Evolutionary conservation across 2,888 invertebrate genomes (phyloP), one percentile per base, ranked within the genome.

Genomic region (Drosophila picticornis): DNA sequence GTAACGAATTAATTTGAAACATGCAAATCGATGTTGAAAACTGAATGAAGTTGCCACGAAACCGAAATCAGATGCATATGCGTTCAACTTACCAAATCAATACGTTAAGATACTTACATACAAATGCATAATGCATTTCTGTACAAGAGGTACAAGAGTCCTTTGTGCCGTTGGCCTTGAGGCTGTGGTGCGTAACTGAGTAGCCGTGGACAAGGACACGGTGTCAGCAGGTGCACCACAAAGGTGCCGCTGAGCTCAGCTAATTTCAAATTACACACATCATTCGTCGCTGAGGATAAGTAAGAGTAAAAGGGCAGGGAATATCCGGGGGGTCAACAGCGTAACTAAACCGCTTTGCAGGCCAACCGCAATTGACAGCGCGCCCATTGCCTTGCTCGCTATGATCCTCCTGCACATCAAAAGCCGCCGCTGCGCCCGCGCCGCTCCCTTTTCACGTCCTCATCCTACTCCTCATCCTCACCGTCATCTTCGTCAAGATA

Each of bases 211-310:
- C 82, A 72, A 71, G 80, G 69, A 72, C 76, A 72, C 62, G 57
- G 40, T 79, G 74, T 72, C 82, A 88, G 85, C 85, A 85, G 90
- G 90, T 85, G 85, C 82, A 72, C 72, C 59, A 83, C 67, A 86
- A 88, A 84, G 90, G 79, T 90, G 88, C 88, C 90, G 89, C 88
- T 81, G 84, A 89, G 86, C 84, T 77, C 79, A 68, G 85, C 91
- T 90, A 90, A 91, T 85, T 90, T 85, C 77, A 80, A 87, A 90
- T 90, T 89, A 91, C 85, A 90, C 90, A 85, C 90, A 88, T 90
- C 84, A 81, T 90, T 85, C 90, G 85, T 73, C 90, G 88, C 68
- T 72, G 67, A 80, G 72, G 73, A 70, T 77, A 75, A 73, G 67
- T 64, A 62, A 72, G 67, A 31, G 40, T 31, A 31, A 36, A 34